phyloP scores from a whole-genome alignment of 2,113 vertebrate species.

The Tapirus terrestris region DNA sequence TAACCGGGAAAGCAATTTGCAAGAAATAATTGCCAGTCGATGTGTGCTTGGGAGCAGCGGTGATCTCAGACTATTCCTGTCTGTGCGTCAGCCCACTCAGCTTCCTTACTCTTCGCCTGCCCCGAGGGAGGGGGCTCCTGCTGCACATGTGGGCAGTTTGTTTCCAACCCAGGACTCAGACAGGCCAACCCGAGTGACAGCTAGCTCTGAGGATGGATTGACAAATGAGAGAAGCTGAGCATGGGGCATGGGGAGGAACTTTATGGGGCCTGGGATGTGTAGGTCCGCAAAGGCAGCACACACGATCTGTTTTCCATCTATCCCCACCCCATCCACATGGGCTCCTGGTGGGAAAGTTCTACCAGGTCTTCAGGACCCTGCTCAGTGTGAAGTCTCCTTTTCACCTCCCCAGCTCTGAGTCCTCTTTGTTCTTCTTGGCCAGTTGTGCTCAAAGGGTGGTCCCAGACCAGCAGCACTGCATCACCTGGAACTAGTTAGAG shows the following conservation, averaged over 20 bases:
- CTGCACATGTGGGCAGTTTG: not conserved
- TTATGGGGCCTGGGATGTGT: not conserved
- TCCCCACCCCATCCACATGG: not conserved
- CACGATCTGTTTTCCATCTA: not conserved
- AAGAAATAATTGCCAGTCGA: conserved; percentile 78
- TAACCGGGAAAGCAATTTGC: conserved; percentile 75
- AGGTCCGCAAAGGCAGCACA: not conserved
- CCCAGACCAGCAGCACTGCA: not conserved
- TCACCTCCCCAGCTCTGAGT: not conserved
- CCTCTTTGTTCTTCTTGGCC: conserved; percentile 55
- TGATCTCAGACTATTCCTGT: conserved; percentile 67
- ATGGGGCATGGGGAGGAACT: not conserved
- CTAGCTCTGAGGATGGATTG: not conserved
- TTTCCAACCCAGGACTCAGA: conserved; percentile 20
- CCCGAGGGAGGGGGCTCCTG: not conserved
- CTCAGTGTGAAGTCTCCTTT: conserved; percentile 54
- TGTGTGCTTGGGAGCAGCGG: conserved; percentile 36
- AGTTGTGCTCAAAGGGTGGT: conserved; percentile 8
- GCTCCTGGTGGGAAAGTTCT: not conserved
- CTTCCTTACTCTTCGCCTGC: not conserved
- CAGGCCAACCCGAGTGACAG: not conserved
- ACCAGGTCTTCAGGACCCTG: not conserved
- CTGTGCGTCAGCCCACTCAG: conserved; percentile 42
- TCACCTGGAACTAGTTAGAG: conserved; percentile 62
- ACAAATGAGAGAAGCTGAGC: not conserved